phyloP scores from a whole-genome alignment of 2,797 vertebrate genomes.

The Crenuchus spilurus region DNA sequence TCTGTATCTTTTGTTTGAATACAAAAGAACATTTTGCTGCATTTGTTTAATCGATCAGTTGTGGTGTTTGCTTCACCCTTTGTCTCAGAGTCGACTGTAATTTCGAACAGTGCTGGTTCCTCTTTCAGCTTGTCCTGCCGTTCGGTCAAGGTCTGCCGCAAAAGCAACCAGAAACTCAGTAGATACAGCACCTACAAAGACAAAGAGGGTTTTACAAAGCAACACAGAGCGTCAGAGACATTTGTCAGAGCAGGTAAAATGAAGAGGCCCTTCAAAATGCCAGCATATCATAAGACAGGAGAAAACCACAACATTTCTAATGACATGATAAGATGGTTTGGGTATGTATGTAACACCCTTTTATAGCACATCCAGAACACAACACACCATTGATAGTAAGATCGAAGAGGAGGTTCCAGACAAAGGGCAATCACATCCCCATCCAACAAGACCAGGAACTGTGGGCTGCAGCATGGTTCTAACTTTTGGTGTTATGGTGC shows the following conservation, averaged over 20 bases:
- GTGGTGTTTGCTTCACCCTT: slow-evolving; percentile 77
- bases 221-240: not conserved
- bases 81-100: slow-evolving; percentile 86
- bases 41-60: not conserved
- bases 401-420: too few relatives aligned
- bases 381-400: too few relatives aligned
- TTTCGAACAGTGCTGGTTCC: slow-evolving; percentile 83
- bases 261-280: too few relatives aligned
- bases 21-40: not conserved
- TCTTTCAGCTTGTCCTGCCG: slow-evolving; percentile 81
- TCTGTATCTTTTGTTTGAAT: not conserved
- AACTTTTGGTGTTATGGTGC: too few relatives aligned
- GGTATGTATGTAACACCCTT: too few relatives aligned
- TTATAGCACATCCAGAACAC: too few relatives aligned
- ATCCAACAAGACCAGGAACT: too few relatives aligned
- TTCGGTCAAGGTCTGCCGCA: slow-evolving; percentile 94
- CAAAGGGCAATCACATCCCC: too few relatives aligned
- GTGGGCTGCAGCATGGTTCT: too few relatives aligned
- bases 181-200: slow-evolving; percentile 87
- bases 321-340: too few relatives aligned
- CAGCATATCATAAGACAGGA: slow-evolving; percentile 18
- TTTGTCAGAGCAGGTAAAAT: not conserved
- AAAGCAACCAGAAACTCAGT: slow-evolving; percentile 95
- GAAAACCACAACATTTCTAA: too few relatives aligned
- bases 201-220: not conserved